Evolutionary conservation across 2,888 invertebrate genomes (phyloP), one percentile per base, ranked within the genome.

Genomic region (Caenorhabditis sp.): DNA sequence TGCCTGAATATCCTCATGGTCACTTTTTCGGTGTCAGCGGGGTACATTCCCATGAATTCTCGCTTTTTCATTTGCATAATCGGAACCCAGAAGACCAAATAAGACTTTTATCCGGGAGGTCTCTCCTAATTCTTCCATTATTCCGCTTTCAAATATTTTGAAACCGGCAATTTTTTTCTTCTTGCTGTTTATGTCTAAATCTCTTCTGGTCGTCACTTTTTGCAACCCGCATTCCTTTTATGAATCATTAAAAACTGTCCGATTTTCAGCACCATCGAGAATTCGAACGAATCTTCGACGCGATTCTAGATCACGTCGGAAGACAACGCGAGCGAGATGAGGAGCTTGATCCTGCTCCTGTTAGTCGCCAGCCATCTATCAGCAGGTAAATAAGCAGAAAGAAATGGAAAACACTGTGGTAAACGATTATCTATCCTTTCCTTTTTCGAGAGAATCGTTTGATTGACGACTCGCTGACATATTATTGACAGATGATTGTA

Each of bases 261-360:
- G 7, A 70, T 58, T 76, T 76, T 59, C 76, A 76, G 76, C 49
- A 19, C 47, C 5, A 76, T 69, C 68, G 49, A 76, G 69, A 51
- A 76, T 58, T 59, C 61, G 61, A 61, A 68, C 77, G 77, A 77
- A 68, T 49, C 38, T 68, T 76, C 76, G 76, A 56, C 77, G 77
- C 77, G 77, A 77, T 77, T 77, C 77, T 77, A 77, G 77, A 77
- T 77, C 77, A 77, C 77, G 77, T 77, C 77, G 77, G 49, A 68
- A 59, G 66, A 76, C 68, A 58, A n/a, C 75, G 58, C 75, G 68
- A 77, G 59, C 77, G 69, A 68, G 54, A 77, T 77, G 77, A 70
- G 77, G 77, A 77, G 77, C 77, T 70, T 77, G 44, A 63, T 77
- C 26, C 61, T 77, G 38, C 69, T 77, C 69, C 49, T 77, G 51